Evolutionary conservation across 1,140 invertebrate species (phyloP).

Genomic region (Conus betulinus): DNA sequence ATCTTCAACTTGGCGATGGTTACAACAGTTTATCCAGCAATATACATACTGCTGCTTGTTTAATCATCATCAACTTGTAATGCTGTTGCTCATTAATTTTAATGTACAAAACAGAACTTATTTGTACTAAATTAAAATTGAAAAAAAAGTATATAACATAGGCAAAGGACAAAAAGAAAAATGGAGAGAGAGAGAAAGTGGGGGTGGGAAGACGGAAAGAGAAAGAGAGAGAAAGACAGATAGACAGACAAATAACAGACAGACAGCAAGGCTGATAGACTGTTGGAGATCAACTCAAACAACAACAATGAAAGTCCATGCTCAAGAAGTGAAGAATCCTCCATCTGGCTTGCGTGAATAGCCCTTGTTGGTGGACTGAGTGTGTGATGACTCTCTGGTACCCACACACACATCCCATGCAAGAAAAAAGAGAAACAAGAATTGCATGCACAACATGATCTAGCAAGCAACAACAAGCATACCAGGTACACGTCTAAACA

Average conservation of each 20-base stretch:
- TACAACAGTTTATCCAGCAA: too few relatives aligned
- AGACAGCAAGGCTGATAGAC: conserved; percentile 6
- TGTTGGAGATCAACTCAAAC: background rate
- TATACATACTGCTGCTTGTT: background rate
- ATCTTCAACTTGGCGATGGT: too few relatives aligned
- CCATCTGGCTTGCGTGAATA: conserved; percentile 75
- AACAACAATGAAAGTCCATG: conserved; percentile 5
- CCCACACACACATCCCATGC: conserved; percentile 28
- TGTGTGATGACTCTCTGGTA: conserved; percentile 74
- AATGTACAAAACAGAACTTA: background rate
- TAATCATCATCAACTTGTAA: background rate
- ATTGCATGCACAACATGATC: conserved; percentile 16
- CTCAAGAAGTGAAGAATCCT: conserved; percentile 73
- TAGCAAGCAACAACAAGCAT: background rate
- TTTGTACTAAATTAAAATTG: too few relatives aligned
- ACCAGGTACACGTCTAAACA: too few relatives aligned
- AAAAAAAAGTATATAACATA: background rate
- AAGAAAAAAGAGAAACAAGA: conserved; percentile 30
- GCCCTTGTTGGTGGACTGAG: conserved; percentile 74
- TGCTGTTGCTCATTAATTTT: background rate
- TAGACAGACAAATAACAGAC: background rate
- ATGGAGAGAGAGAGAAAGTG: background rate
- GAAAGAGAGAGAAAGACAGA: background rate
- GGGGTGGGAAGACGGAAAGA: background rate
- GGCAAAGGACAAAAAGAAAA: background rate